Evolutionary conservation across 2,888 invertebrate species (phyloP).

Genomic region (Lithophane socia): DNA sequence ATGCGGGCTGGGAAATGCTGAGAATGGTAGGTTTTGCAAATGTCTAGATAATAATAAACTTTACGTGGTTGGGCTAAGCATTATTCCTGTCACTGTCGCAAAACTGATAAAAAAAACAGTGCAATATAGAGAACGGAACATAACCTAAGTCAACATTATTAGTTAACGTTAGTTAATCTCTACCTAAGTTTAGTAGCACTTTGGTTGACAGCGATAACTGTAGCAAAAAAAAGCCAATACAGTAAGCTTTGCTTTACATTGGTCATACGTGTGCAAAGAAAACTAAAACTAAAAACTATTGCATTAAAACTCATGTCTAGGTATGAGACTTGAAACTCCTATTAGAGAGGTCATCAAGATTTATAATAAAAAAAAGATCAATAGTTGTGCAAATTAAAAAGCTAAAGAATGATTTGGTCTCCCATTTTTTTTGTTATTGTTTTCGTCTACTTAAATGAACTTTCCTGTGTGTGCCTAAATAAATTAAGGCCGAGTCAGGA

Average conservation of each 20-base stretch:
- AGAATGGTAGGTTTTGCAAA: constrained; percentile 78
- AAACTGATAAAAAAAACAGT: neutral
- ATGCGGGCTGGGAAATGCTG: constrained; percentile 91
- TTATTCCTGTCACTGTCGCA: too few species aligned
- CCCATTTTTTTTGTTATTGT: too few species aligned
- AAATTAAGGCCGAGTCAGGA: too few species aligned
- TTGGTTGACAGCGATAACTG: neutral
- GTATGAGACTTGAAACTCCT: neutral
- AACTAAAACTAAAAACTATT: neutral
- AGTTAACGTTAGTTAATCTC: neutral
- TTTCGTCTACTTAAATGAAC: too few species aligned
- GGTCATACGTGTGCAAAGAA: neutral
- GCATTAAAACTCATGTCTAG: neutral
- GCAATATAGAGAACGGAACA: too few species aligned
- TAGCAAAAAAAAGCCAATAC: neutral
- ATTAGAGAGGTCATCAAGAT: neutral
- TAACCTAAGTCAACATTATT: neutral
- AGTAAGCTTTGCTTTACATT: neutral
- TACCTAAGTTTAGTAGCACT: neutral
- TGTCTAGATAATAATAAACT: neutral
- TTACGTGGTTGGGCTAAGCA: neutral
- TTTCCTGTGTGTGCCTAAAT: too few species aligned
- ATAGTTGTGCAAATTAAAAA: neutral
- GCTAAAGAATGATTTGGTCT: neutral
- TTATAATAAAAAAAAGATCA: too few species aligned